Conservation (phyloP, 2,797 vertebrate species). For the Tenualosa thibaudeaui region DNA sequence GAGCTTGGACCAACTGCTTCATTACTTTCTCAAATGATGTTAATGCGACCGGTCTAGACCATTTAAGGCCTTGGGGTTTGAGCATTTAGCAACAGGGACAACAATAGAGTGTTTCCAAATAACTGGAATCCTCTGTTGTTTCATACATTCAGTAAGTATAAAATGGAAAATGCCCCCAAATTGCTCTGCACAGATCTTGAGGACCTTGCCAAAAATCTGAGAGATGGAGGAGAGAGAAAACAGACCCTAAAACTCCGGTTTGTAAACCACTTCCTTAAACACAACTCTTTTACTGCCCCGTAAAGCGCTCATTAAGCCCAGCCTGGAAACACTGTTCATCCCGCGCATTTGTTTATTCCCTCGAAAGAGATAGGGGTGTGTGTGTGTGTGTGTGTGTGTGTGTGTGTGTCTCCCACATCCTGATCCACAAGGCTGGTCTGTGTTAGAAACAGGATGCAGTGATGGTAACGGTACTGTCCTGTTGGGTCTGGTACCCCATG, state of each 20-base stretch:
- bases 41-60: too few relatives aligned
- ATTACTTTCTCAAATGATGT: too few relatives aligned
- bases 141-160: too few relatives aligned
- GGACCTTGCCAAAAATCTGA: background rate
- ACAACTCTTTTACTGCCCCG: constrained; percentile 55
- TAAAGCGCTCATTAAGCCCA: constrained; percentile 58
- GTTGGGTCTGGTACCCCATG: background rate
- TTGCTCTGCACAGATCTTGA: too few relatives aligned
- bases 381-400: background rate
- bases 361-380: constrained; percentile 28
- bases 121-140: too few relatives aligned
- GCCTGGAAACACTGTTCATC: constrained; percentile 46
- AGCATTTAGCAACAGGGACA: too few relatives aligned
- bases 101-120: too few relatives aligned
- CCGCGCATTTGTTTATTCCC: constrained; percentile 52
- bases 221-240: background rate
- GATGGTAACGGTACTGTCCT: background rate
- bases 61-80: too few relatives aligned
- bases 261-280: constrained; percentile 60
- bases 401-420: background rate
- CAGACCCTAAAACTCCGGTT: constrained; percentile 51
- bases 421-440: background rate
- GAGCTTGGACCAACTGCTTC: too few relatives aligned
- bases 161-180: too few relatives aligned
- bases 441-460: background rate